Evolutionary conservation across 2,113 vertebrate species (phyloP), one percentile per base, ranked within the genome.

Genomic region (Oncorhynchus gorbuscha): DNA sequence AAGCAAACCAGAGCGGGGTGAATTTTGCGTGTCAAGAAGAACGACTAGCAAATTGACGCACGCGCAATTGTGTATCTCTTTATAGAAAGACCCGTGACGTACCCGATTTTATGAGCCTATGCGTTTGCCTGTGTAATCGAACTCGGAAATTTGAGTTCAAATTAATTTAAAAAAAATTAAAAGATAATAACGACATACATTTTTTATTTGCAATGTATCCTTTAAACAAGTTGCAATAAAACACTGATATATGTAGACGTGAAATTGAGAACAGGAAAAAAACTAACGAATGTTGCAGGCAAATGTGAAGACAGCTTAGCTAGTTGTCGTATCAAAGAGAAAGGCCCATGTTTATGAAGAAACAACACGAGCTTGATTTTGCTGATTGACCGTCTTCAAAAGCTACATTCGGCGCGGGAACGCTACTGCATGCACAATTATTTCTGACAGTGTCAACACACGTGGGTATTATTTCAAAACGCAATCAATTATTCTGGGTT

Each of bases 331-430:
- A 32, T 35, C 4, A 16, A 35, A 32, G 66, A 68, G 5, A 66
- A 66, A 28, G 32, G 18, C 30, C 67, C 4, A 6, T 35, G 32
- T 35, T 32, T 45, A 9, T 45, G 11, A 14, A 32, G 20, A 69
- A 69, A 32, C 67, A 69, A 4, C 67, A 69, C 32, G 67, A 69
- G 67, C 67, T n/a, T 69, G 18, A 18, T 20, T 69, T 69, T 67
- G 24, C 1, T 69, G 2, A 4, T n/a, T 8, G 5, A 35, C 5
- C 1, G 32, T 69, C 32, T 13, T 69, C 22, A 12, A 32, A 67
- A 16, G 59, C 5, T 39, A 18, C 18, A 69, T 45, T 9, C 9
- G 39, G 39, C 16, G 18, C 26, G 32, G 30, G 32, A 62, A 62
- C 6, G 7, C 18, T 22, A 18, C 16, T 7, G 2, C n/a, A 61